Evolutionary conservation across 1,140 invertebrate genomes (phyloP).

Genomic region (Thalassaphorura encarpata): DNA sequence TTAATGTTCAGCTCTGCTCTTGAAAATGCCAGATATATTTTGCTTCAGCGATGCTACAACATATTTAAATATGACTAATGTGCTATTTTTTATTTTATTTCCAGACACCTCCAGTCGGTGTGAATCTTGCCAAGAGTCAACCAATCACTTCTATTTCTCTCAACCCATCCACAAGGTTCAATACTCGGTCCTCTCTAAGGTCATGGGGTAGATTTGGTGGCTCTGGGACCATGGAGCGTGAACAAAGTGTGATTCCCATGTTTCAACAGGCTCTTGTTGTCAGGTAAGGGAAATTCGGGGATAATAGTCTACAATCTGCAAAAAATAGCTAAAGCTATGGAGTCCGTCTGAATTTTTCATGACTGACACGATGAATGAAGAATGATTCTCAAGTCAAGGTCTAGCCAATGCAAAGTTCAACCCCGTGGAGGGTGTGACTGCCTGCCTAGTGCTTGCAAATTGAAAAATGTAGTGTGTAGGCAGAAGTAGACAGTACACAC

Average conservation of each 20-base stretch:
- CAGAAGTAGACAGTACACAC: background rate
- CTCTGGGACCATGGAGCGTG: conserved; percentile 24
- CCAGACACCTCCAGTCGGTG: too few relatives aligned
- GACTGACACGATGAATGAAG: too few relatives aligned
- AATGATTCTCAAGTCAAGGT: too few relatives aligned
- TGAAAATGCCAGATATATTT: too few relatives aligned
- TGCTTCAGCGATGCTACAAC: too few relatives aligned
- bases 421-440: background rate
- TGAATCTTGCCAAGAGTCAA: too few relatives aligned
- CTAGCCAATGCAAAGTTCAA: background rate
- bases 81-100: too few relatives aligned
- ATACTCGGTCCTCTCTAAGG: conserved; percentile 24
- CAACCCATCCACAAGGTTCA: conserved; percentile 18
- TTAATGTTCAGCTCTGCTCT: too few relatives aligned
- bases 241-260: conserved; percentile 28
- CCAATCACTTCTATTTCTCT: too few relatives aligned
- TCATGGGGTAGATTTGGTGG: conserved; percentile 27
- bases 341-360: too few relatives aligned
- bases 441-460: background rate
- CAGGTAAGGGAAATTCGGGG: conserved; percentile 11
- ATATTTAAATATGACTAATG: too few relatives aligned
- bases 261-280: conserved; percentile 28
- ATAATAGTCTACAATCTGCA: background rate
- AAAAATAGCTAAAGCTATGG: background rate
- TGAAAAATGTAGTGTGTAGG: background rate